Evolutionary conservation across 2,113 vertebrate species (phyloP).

Genomic region (Chauna torquata): DNA sequence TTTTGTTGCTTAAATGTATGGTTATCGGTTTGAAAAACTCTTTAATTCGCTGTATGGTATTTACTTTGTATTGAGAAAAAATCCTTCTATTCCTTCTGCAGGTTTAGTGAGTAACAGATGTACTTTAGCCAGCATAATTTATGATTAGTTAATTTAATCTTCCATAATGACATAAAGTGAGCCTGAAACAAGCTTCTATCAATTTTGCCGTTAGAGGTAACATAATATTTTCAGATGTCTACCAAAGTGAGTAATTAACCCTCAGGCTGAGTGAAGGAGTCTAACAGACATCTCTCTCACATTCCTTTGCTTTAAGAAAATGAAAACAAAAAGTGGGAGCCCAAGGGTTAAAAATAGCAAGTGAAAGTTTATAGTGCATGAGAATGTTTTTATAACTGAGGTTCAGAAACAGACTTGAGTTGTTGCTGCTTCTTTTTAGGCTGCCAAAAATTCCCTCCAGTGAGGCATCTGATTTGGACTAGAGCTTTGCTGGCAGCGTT

Average conservation of each 20-base stretch:
- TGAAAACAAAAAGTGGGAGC: background rate
- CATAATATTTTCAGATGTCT: slow-evolving; percentile 74
- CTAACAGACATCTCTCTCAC: background rate
- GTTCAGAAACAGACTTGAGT: background rate
- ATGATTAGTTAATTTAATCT: slow-evolving; percentile 75
- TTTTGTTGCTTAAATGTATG: background rate
- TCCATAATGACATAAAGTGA: slow-evolving; percentile 69
- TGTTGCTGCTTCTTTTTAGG: background rate
- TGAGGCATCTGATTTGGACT: background rate
- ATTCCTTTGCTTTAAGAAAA: slow-evolving; percentile 35
- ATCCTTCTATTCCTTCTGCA: slow-evolving; percentile 10
- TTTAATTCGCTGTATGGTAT: background rate
- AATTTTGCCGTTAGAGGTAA: slow-evolving; percentile 69
- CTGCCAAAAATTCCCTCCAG: background rate
- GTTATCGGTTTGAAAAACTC: background rate
- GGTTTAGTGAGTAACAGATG: slow-evolving; percentile 62
- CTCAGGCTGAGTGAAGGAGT: slow-evolving; percentile 43
- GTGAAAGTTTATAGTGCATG: background rate
- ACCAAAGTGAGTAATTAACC: slow-evolving; percentile 70
- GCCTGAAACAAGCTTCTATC: slow-evolving; percentile 71
- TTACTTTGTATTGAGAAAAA: background rate
- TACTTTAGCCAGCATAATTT: slow-evolving; percentile 70
- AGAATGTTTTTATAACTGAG: background rate
- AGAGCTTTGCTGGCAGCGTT: background rate
- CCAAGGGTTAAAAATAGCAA: slow-evolving; percentile 48